Conservation (phyloP, 2,888 invertebrate species). For the Chloroclystis v-ata region DNA sequence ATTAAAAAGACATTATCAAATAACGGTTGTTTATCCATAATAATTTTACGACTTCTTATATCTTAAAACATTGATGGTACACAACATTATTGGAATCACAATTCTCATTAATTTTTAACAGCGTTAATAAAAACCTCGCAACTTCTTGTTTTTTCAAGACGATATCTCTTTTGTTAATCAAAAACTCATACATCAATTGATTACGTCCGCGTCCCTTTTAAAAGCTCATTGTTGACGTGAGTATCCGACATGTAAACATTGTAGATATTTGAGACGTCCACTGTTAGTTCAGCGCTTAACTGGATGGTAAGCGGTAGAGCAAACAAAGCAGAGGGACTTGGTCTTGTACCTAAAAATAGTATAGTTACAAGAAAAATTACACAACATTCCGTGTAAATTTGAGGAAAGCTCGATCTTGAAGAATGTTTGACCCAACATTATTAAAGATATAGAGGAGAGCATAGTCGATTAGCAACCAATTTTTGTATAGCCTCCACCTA, state of each 20-base stretch:
- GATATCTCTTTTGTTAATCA: conserved; percentile 44
- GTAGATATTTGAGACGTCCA: conserved; percentile 46
- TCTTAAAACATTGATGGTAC: conserved; percentile 5
- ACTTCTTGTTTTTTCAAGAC: conserved; percentile 31
- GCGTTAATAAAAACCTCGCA: conserved; percentile 16
- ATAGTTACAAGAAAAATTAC: no score
- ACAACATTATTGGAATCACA: conserved; percentile 4
- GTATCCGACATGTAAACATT: conserved; percentile 55
- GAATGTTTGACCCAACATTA: no score
- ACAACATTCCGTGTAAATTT: no score
- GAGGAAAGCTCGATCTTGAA: no score
- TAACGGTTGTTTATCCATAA: conserved; percentile 31
- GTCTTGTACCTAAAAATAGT: neutral
- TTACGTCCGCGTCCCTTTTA: conserved; percentile 58
- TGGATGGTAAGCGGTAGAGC: conserved; percentile 61
- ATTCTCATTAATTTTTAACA: conserved; percentile 14
- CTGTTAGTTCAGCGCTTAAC: conserved; percentile 47
- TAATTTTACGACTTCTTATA: conserved; percentile 19
- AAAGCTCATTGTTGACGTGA: conserved; percentile 46
- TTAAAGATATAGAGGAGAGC: no score
- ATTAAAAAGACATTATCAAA: conserved; percentile 32
- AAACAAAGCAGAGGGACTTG: conserved; percentile 56
- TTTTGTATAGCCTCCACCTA: no score
- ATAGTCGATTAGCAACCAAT: no score
- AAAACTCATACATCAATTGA: conserved; percentile 52